Evolutionary conservation across 2,113 vertebrate genomes (phyloP).

Genomic region (Sphaerodactylus townsendi): DNA sequence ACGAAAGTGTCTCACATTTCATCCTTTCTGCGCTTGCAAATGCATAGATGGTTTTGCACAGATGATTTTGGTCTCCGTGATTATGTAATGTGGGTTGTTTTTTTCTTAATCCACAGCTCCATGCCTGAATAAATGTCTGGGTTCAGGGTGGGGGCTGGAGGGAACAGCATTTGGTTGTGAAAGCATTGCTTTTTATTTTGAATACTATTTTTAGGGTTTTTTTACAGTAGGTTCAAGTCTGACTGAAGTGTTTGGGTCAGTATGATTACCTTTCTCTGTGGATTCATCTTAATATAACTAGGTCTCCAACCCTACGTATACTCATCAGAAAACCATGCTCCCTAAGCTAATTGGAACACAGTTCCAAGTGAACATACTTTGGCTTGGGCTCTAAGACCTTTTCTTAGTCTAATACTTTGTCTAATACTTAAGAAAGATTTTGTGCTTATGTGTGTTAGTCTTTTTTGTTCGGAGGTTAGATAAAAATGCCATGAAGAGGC

Average conservation of each 20-base stretch:
- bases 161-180: not conserved
- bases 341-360: not conserved
- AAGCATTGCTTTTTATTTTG: not conserved
- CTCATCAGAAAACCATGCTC: not conserved
- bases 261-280: not conserved
- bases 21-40: too few species aligned
- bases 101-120: not conserved
- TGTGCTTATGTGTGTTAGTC: not conserved
- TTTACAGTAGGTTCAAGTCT: not conserved
- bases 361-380: not conserved
- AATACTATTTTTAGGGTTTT: not conserved
- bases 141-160: not conserved
- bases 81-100: not conserved
- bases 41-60: too few species aligned
- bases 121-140: not conserved
- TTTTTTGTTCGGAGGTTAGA: too few species aligned
- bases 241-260: not conserved
- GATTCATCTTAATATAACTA: not conserved
- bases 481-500: not conserved
- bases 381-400: not conserved
- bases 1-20: too few species aligned
- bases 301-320: not conserved
- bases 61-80: too few species aligned
- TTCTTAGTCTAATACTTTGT: not conserved
- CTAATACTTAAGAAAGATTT: not conserved